phyloP scores from a whole-genome alignment of 2,797 vertebrate genomes.

The Buphagus erythrorhynchus region DNA sequence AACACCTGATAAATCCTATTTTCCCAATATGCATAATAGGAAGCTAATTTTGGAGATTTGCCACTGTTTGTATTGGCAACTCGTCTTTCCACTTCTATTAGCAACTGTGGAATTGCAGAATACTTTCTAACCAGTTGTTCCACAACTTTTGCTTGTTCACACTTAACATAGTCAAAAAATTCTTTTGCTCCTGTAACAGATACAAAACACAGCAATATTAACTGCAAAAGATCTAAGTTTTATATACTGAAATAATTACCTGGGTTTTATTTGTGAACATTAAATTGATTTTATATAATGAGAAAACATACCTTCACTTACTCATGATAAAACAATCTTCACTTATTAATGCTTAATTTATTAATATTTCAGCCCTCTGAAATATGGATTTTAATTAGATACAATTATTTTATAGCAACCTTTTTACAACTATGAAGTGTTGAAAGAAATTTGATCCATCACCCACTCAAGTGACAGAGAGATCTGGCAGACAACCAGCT shows the following conservation, averaged over 20 bases:
- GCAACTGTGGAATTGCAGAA: constrained; percentile 83
- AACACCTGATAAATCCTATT: constrained; percentile 83
- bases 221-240: background rate
- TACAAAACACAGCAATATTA: background rate
- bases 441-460: background rate
- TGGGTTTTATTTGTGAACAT: background rate
- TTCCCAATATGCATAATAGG: constrained; percentile 92
- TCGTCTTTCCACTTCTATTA: constrained; percentile 87
- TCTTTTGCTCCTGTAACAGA: constrained; percentile 84
- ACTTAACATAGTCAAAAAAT: constrained; percentile 86
- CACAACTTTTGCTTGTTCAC: constrained; percentile 80
- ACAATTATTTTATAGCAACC: background rate
- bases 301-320: background rate
- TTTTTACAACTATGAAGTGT: background rate
- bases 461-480: background rate
- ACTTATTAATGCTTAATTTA: background rate
- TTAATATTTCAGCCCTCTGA: background rate
- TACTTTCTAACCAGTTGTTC: constrained; percentile 83
- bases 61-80: constrained; percentile 86
- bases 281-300: background rate
- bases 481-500: background rate
- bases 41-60: constrained; percentile 81
- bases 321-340: background rate
- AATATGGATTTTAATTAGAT: background rate
- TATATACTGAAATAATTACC: background rate